Evolutionary conservation across 1,140 invertebrate species (phyloP).

Genomic region (Apolygus lucorum): DNA sequence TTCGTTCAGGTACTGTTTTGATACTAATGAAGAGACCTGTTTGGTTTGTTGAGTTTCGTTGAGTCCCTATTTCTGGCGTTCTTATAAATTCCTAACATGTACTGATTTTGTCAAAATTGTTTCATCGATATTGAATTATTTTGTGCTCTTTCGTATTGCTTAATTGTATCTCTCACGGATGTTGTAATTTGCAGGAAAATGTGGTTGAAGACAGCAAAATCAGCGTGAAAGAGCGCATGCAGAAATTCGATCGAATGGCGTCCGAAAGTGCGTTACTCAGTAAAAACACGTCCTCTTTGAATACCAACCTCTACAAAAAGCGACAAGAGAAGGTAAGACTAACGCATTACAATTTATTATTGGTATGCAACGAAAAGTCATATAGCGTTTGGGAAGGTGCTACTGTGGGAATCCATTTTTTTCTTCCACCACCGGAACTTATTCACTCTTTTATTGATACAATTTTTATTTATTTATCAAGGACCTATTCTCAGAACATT

Average conservation of each 20-base stretch:
- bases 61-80: no score
- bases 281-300: slow-evolving; percentile 36
- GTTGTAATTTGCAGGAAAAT: slow-evolving; percentile 30
- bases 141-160: no score
- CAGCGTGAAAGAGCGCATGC: slow-evolving; percentile 82
- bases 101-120: slow-evolving; percentile 19
- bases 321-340: slow-evolving; percentile 52
- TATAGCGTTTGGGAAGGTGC: background rate
- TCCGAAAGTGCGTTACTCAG: slow-evolving; percentile 59
- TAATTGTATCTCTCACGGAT: no score
- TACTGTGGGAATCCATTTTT: background rate
- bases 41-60: no score
- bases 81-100: no score
- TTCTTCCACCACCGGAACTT: background rate
- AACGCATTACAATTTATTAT: background rate
- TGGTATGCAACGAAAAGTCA: background rate
- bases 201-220: slow-evolving; percentile 46
- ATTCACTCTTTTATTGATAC: background rate
- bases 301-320: slow-evolving; percentile 45
- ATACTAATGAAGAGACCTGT: no score
- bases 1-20: no score
- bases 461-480: background rate
- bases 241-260: slow-evolving; percentile 85
- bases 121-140: no score
- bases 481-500: background rate